Base-by-base conservation (phyloP, 2,113 vertebrate species). In the Marcusenius ussheri region DNA sequence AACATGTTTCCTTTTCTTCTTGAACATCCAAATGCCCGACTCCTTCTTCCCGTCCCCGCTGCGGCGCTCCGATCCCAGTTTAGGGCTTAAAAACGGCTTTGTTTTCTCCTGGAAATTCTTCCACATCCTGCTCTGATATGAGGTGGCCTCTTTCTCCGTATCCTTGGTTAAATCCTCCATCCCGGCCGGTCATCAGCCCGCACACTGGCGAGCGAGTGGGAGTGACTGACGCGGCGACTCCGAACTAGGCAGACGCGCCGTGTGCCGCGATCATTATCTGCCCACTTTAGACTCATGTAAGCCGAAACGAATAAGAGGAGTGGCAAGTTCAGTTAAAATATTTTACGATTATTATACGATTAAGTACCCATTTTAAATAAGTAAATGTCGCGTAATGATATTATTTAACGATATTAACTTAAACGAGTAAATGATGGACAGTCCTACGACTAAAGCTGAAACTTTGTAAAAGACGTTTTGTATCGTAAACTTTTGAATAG, bases 121-220 rank as follows among this genome's bases (percentile, higher is more conserved):
- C 96, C 97, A 97, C 51, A 97, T 91, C 31, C 96, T 95, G 90
- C 93, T 95, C 90, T 97, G 96, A 85, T 96, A 96, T 88, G 96
- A 96, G 87, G 94, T 89, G 83, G 91, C 56, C n/a, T 91, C 87
- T 46, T 94, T 90, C 35, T 93, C 92, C 2, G 27, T 77, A 50
- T 83, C 77, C 10, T 53, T 83, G 35, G 45, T 50, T 42, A 46
- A 35, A 27, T 4, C 89, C 45, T 84, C 89, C 77, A 89, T 89
- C 50, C 24, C 62, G 24, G n/a, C 42, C 24, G 39, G 45, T 27
- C 62, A 50, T n/a, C n/a, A 47, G 45, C 62, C 45, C 66, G 66
- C 35, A 24, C 88, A 77, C 66, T 77, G 88, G 24, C 9, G 62
- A 27, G 88, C 62, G 62, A 80, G 47, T 35, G 45, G 85, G 85